A percentile compares a stretch with the other conserved stretches of the same genome.
These are phyloP conservation scores for Catalaphyllia jardinei DNA, from an alignment of 64 coral and sea anemone genomes.

Conservation along the genomic window DNA sequence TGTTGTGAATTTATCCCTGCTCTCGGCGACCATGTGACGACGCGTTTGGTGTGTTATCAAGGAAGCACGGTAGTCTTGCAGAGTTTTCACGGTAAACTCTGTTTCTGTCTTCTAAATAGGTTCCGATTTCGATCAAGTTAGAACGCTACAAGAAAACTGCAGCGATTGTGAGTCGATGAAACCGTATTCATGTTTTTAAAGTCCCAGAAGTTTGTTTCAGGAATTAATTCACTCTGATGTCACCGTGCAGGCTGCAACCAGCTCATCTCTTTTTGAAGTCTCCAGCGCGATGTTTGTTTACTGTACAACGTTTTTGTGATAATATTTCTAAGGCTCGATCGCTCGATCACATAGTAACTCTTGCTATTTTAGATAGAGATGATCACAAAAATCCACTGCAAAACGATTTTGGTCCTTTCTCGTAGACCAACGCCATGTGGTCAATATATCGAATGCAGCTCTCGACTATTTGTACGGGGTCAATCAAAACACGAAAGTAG, in stretches of 20 bases:
- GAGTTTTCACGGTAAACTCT: not conserved
- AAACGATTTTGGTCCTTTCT: not conserved
- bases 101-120: not conserved
- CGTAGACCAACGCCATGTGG: not conserved
- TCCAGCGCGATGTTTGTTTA: conserved; percentile 1
- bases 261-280: not conserved
- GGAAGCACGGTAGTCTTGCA: not conserved
- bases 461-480: not conserved
- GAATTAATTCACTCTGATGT: not conserved
- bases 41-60: not conserved
- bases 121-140: not conserved
- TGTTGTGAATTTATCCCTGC: conserved; percentile 5
- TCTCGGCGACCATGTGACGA: conserved; percentile 52
- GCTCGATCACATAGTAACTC: not conserved
- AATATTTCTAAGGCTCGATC: not conserved
- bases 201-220: not conserved
- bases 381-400: not conserved
- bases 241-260: no score
- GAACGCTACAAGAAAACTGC: not conserved
- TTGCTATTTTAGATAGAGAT: not conserved
- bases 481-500: not conserved
- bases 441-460: conserved; percentile 2
- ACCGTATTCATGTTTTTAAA: not conserved
- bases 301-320: not conserved
- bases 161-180: not conserved